phyloP scores from a whole-genome alignment of 2,797 vertebrate species.

The Platalea minor region DNA sequence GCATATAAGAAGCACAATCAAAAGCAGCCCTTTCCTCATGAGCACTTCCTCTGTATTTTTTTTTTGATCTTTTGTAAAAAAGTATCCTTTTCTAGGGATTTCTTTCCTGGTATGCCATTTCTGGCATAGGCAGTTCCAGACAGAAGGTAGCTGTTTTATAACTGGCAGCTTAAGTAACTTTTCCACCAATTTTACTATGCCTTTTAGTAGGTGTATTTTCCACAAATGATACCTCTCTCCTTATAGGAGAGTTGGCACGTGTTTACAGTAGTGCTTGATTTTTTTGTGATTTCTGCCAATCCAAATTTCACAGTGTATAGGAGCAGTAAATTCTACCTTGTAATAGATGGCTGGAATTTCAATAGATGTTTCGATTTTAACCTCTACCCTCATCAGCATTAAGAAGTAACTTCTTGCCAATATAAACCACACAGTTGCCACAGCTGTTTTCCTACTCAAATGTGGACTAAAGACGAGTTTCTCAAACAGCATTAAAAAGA shows the following conservation, averaged over 20 bases:
- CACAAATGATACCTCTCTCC: neutral
- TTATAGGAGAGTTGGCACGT: neutral
- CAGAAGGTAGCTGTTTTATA: neutral
- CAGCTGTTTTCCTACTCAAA: conserved; percentile 10
- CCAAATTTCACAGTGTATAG: neutral
- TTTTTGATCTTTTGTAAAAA: neutral
- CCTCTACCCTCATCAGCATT: neutral
- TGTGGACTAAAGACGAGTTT: neutral
- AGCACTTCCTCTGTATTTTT: neutral
- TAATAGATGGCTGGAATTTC: neutral
- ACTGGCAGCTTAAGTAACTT: neutral
- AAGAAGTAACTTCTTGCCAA: conserved; percentile 11
- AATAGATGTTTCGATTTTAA: neutral
- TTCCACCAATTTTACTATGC: neutral
- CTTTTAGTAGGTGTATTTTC: neutral
- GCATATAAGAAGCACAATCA: neutral
- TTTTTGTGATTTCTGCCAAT: neutral
- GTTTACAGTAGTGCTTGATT: neutral
- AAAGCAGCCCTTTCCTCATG: neutral
- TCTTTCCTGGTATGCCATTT: neutral
- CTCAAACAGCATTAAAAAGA: neutral
- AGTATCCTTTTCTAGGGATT: neutral
- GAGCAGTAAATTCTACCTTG: neutral
- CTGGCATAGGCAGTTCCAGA: neutral
- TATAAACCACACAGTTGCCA: neutral